These are phyloP conservation scores for Glyphotaelius pellucidus DNA, from an alignment of 2,888 invertebrate species.

Conservation along the genomic window DNA sequence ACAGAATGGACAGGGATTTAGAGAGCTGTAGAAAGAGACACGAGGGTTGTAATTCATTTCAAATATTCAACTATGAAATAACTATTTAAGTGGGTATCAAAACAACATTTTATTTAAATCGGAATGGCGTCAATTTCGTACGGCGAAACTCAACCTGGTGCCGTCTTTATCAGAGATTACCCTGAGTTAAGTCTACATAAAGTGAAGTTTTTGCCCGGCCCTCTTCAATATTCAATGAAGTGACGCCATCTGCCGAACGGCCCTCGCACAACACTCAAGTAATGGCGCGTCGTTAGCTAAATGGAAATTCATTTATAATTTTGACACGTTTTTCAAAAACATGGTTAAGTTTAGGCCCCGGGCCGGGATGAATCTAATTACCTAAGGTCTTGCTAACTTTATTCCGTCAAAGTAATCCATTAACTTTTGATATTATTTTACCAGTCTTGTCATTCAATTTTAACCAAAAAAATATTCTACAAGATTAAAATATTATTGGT, in stretches of 20 bases:
- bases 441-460: not conserved
- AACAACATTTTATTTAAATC: not conserved
- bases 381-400: not conserved
- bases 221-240: conserved; percentile 18
- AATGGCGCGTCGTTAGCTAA: conserved; percentile 36
- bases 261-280: conserved; percentile 23
- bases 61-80: too few species aligned
- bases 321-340: conserved; percentile 49
- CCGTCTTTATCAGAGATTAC: not conserved
- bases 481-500: too few species aligned
- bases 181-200: conserved; percentile 5
- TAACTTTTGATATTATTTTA: not conserved
- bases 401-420: conserved; percentile 16
- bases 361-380: conserved; percentile 22
- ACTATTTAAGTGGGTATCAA: not conserved
- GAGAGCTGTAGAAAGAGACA: too few species aligned
- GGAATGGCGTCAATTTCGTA: not conserved
- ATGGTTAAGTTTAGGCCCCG: conserved; percentile 11
- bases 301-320: conserved; percentile 46
- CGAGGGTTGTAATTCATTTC: too few species aligned
- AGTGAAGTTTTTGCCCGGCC: conserved; percentile 25
- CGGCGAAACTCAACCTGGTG: not conserved
- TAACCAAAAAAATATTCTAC: not conserved
- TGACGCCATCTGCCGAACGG: conserved; percentile 21
- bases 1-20: too few species aligned